Evolutionary conservation across 2,888 invertebrate genomes (phyloP).

Genomic region (Pherbina coryleti): DNA sequence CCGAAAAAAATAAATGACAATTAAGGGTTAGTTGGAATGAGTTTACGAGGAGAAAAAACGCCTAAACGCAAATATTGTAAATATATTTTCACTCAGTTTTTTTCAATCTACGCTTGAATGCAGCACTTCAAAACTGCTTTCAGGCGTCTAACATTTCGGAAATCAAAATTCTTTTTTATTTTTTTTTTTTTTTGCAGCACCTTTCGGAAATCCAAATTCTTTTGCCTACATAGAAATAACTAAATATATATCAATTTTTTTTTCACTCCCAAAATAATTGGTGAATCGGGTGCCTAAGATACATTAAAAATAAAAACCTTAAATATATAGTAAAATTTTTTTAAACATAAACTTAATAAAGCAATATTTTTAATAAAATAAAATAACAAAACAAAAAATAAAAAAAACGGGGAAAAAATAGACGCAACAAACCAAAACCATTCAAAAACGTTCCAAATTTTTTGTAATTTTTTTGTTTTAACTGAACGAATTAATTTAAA

Average conservation of each 20-base stretch:
- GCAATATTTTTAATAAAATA: conserved; percentile 44
- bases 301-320: conserved; percentile 55
- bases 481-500: conserved; percentile 8
- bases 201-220: conserved; percentile 51
- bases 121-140: conserved; percentile 29
- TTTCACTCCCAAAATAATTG: conserved; percentile 58
- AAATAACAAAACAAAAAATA: conserved; percentile 45
- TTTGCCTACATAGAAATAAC: conserved; percentile 20
- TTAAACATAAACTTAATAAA: conserved; percentile 57
- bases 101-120: conserved; percentile 35
- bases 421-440: conserved; percentile 56
- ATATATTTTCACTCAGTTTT: conserved; percentile 33
- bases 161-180: conserved; percentile 45
- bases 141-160: conserved; percentile 39
- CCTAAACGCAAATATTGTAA: conserved; percentile 2
- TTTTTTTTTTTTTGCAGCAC: conserved; percentile 35
- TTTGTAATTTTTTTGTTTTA: conserved; percentile 28
- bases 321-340: conserved; percentile 65
- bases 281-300: conserved; percentile 68
- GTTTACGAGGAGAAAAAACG: not conserved
- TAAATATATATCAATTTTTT: conserved; percentile 31
- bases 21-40: not conserved
- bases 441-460: conserved; percentile 69
- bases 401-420: conserved; percentile 30
- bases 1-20: conserved; percentile 2